These are phyloP conservation scores for Falco berigora DNA, from an alignment of 2,797 vertebrate genomes.

Conservation along the genomic window DNA sequence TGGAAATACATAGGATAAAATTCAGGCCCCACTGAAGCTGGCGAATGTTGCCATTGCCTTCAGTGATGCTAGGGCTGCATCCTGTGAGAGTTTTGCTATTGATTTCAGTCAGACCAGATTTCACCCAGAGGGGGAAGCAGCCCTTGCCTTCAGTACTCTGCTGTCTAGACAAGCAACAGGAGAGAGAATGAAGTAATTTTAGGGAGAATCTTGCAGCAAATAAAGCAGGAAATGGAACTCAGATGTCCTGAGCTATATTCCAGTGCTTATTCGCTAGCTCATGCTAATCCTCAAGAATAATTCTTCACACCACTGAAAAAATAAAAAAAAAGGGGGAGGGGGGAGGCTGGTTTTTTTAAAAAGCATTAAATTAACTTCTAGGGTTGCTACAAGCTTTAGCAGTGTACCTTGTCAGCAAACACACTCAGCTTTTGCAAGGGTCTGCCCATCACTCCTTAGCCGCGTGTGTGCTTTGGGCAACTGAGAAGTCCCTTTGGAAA, in stretches of 20 bases:
- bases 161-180: not conserved
- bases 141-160: not conserved
- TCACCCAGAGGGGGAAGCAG: slow-evolving; percentile 6
- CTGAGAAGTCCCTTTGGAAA: not conserved
- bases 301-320: not conserved
- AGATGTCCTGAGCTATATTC: not conserved
- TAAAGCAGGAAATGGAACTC: slow-evolving; percentile 20
- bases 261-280: not conserved
- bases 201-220: not conserved
- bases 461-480: not conserved
- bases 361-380: not conserved
- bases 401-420: not conserved
- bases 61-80: not conserved
- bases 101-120: slow-evolving; percentile 19
- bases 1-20: slow-evolving; percentile 2
- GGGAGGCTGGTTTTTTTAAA: too few relatives aligned
- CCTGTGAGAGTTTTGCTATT: not conserved
- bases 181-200: not conserved
- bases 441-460: not conserved
- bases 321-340: too few relatives aligned
- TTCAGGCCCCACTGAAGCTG: not conserved
- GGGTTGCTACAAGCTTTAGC: not conserved
- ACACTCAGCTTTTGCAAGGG: not conserved
- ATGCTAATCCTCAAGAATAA: slow-evolving; percentile 2
- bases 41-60: not conserved